Evolutionary conservation across 1,140 invertebrate genomes (phyloP), one percentile per base, ranked within the genome.

Genomic region (Drosophila orosa): DNA sequence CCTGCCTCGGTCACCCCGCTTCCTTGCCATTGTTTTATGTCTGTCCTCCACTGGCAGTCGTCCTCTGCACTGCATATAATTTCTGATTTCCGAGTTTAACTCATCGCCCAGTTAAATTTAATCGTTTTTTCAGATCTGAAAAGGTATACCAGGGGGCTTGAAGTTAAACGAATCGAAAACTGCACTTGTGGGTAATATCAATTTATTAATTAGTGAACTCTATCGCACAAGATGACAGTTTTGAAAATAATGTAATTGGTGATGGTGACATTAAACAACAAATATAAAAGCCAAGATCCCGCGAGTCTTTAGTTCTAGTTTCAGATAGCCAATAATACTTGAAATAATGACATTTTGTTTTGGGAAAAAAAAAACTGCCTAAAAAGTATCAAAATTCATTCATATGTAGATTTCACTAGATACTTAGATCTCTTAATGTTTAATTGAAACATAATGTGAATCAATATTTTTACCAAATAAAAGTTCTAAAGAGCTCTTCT

Each of bases 31-130:
- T 74, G 75, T 69, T 86, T 87, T 87, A 82, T 87, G 62, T 44
- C 52, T 69, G 74, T 47, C 45, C 61, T 47, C 54, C 66, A 42
- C 62, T 63, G 60, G 57, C 75, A 83, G 76, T 76, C 76, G 75
- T 69, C 75, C 61, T 57, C 50, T 48, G 63, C 47, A 66, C 52
- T 68, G 79, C 76, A 77, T 55, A 83, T 89, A 80, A 87, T 87
- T 87, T 73, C 76, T 87, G 79, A 87, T 87, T 86, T 77, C 44
- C 27, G 50, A 79, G 62, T 69, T 86, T 68, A 76, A 87, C 71
- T 86, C 72, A 76, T 77, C 59, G 80, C 24, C 45, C 59, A 63
- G 63, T 87, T 87, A 80, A 89, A 89, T 89, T 89, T 89, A 83
- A 87, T 89, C 79, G 66, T 80, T 54, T 65, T 65, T 71, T 58